These are phyloP conservation scores for Corythornis madagascariensis DNA, from an alignment of 2,113 vertebrate genomes.

Conservation along the genomic window DNA sequence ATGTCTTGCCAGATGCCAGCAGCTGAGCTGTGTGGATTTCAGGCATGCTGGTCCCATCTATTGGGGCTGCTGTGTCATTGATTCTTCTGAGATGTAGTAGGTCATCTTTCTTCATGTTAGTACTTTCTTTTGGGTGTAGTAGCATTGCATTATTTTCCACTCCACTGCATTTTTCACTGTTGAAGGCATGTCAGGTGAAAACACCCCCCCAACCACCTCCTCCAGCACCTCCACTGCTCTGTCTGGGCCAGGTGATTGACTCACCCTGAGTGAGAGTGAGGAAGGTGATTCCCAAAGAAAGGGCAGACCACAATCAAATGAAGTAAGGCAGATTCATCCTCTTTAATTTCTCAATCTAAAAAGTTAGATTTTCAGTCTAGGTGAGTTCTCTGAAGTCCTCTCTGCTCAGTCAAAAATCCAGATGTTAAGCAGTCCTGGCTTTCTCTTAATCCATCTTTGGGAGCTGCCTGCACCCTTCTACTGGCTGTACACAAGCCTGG, in stretches of 20 bases:
- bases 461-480: neutral
- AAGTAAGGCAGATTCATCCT: neutral
- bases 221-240: neutral
- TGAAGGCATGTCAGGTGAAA: neutral
- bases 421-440: neutral
- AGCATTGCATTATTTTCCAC: neutral
- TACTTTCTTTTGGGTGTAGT: neutral
- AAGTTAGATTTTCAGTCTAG: neutral
- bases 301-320: neutral
- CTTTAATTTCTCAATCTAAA: neutral
- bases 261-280: neutral
- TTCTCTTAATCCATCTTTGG: neutral
- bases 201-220: accelerated
- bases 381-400: neutral
- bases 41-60: neutral
- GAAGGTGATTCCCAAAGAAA: neutral
- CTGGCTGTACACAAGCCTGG: neutral
- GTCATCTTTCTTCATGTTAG: neutral
- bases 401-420: neutral
- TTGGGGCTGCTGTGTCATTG: neutral
- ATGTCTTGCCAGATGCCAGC: neutral
- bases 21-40: neutral
- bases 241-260: neutral
- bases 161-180: neutral
- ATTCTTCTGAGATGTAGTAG: neutral